These are phyloP conservation scores for Rosalia funebris DNA, from an alignment of 2,888 invertebrate genomes.

Conservation along the genomic window DNA sequence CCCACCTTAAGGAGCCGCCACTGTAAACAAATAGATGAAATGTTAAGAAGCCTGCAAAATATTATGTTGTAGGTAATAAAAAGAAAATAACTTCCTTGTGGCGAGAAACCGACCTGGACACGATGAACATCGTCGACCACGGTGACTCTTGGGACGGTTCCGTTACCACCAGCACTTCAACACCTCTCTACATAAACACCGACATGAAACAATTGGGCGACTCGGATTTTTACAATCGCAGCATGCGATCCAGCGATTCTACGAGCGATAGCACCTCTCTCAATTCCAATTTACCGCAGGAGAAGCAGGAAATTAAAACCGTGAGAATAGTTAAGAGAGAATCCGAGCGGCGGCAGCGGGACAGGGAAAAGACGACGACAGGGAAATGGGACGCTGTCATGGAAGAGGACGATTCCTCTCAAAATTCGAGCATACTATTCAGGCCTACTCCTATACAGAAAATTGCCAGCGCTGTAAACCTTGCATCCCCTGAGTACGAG, in stretches of 20 bases:
- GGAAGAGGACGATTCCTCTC: constrained; percentile 62
- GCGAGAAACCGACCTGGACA: constrained; percentile 91
- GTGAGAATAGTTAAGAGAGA: constrained; percentile 93
- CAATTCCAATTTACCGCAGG: constrained; percentile 66
- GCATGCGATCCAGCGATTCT: constrained; percentile 67
- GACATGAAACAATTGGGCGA: constrained; percentile 54
- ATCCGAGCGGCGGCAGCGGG: constrained; percentile 85
- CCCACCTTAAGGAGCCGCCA: too few species aligned
- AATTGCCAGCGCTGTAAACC: constrained; percentile 27
- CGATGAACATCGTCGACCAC: constrained; percentile 79
- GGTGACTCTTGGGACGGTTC: constrained; percentile 66
- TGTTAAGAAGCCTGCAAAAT: neutral
- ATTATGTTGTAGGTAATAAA: constrained; percentile 58
- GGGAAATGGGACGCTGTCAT: constrained; percentile 60
- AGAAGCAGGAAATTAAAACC: constrained; percentile 91
- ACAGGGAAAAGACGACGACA: constrained; percentile 74
- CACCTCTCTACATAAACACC: constrained; percentile 79
- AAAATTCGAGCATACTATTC: constrained; percentile 55
- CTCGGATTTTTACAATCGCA: constrained; percentile 67
- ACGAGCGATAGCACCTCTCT: constrained; percentile 55
- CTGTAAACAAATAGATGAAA: too few species aligned
- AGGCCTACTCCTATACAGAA: constrained; percentile 49
- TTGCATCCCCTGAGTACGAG: constrained; percentile 44
- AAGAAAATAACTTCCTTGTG: constrained; percentile 77
- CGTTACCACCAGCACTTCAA: constrained; percentile 54